These are phyloP conservation scores for Molorchus minor DNA, from an alignment of 2,888 invertebrate species.

Conservation along the genomic window DNA sequence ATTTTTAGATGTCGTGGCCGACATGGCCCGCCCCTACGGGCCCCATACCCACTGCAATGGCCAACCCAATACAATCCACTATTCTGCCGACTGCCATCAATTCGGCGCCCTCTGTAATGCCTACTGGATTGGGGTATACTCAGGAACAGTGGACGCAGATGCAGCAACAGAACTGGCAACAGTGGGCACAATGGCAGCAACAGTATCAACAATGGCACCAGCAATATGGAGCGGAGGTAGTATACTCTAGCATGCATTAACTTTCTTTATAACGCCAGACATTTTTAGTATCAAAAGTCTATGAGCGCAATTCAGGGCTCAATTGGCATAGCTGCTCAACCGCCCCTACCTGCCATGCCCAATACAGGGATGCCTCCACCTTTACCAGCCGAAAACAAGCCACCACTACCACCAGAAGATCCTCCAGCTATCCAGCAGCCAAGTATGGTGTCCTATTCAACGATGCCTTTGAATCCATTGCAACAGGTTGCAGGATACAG, in stretches of 20 bases:
- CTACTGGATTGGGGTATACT: slow-evolving; percentile 64
- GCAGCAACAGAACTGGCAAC: slow-evolving; percentile 78
- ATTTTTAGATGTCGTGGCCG: slow-evolving; percentile 58
- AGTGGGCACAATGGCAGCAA: slow-evolving; percentile 81
- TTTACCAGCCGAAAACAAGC: slow-evolving; percentile 62
- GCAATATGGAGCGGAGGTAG: slow-evolving; percentile 79
- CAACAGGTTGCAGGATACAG: slow-evolving; percentile 24
- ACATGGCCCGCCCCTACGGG: slow-evolving; percentile 53
- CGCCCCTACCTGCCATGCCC: slow-evolving; percentile 53
- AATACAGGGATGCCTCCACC: slow-evolving; percentile 62
- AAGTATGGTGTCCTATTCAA: slow-evolving; percentile 29
- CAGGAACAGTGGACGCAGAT: slow-evolving; percentile 75
- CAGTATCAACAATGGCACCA: slow-evolving; percentile 81
- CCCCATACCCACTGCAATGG: slow-evolving; percentile 42
- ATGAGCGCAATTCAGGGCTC: slow-evolving; percentile 57
- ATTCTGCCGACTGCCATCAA: slow-evolving; percentile 41
- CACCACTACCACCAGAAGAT: slow-evolving; percentile 60
- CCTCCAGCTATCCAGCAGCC: slow-evolving; percentile 42
- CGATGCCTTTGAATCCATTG: slow-evolving; percentile 33
- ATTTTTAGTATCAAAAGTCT: slow-evolving; percentile 66
- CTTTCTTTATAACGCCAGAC: background rate
- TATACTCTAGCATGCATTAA: slow-evolving; percentile 1
- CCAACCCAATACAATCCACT: slow-evolving; percentile 39
- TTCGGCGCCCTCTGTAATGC: slow-evolving; percentile 40
- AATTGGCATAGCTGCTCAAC: slow-evolving; percentile 43